Percentiles rank a stretch among this genome's conserved stretches.
These are phyloP conservation scores for Molossus molossus DNA, from an alignment of 2,797 vertebrate genomes.

Conservation along the genomic window DNA sequence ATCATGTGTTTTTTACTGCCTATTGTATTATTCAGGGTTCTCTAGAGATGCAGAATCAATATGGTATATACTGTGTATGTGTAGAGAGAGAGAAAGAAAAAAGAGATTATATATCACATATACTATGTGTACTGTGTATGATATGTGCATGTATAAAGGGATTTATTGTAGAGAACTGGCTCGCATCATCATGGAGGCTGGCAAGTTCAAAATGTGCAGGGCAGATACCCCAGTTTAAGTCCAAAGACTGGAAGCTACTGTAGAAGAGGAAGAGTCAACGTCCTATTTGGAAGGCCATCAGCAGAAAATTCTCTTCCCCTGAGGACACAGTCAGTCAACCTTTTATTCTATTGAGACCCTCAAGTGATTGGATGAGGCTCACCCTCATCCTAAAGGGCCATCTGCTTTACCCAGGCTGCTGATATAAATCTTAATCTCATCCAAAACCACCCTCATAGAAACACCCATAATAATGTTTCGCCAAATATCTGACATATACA, in stretches of 20 bases:
- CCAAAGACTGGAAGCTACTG: neutral
- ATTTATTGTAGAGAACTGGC: neutral
- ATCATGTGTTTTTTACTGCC: neutral
- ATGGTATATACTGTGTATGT: neutral
- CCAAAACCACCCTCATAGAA: conserved; percentile 23
- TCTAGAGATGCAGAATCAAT: conserved; percentile 22
- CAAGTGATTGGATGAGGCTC: neutral
- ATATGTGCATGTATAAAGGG: neutral
- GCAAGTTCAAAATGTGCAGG: neutral
- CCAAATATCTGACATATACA: neutral
- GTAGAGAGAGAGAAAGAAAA: neutral
- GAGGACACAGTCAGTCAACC: neutral
- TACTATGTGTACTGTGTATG: neutral
- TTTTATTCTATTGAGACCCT: neutral
- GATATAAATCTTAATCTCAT: neutral
- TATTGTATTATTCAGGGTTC: neutral
- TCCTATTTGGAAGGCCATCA: neutral
- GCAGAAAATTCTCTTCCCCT: neutral
- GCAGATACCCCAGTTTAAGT: neutral
- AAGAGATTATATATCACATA: neutral
- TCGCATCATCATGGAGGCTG: neutral
- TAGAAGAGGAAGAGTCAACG: neutral
- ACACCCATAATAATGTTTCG: neutral
- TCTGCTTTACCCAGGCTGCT: neutral
- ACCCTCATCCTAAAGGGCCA: neutral